Conservation (phyloP, 2,888 invertebrate genomes). For the Gonocerus acuteangulatus region DNA sequence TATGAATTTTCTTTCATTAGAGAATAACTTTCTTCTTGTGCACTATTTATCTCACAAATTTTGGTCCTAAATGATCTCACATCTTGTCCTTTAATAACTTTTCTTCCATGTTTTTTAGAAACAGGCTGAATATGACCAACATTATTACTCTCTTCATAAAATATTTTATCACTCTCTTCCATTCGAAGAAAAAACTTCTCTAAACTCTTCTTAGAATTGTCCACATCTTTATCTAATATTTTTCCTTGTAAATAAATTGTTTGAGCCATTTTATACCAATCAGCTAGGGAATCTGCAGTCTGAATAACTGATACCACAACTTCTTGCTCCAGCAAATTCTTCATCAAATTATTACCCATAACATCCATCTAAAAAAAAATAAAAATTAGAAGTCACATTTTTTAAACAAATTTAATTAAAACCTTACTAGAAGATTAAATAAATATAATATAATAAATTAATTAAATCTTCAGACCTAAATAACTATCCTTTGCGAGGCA, state of each 20-base stretch:
- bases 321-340: constrained; percentile 31
- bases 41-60: constrained; percentile 41
- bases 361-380: constrained; percentile 32
- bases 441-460: too few relatives aligned
- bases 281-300: constrained; percentile 68
- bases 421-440: not conserved
- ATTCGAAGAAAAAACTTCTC: constrained; percentile 44
- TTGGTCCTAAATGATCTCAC: constrained; percentile 38
- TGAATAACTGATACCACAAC: constrained; percentile 54
- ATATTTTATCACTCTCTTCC: constrained; percentile 37
- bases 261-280: constrained; percentile 85
- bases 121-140: constrained; percentile 33
- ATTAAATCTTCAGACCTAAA: too few relatives aligned
- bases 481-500: too few relatives aligned
- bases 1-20: constrained; percentile 45
- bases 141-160: constrained; percentile 38
- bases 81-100: constrained; percentile 38
- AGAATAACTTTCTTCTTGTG: constrained; percentile 44
- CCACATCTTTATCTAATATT: constrained; percentile 69
- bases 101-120: constrained; percentile 34
- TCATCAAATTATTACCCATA: constrained; percentile 30
- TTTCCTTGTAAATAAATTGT: constrained; percentile 75
- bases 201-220: constrained; percentile 47
- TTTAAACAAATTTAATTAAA: not conserved
- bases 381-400: constrained; percentile 2